phyloP scores from a whole-genome alignment of 1,140 invertebrate genomes.

The Macrostomum lignano region DNA sequence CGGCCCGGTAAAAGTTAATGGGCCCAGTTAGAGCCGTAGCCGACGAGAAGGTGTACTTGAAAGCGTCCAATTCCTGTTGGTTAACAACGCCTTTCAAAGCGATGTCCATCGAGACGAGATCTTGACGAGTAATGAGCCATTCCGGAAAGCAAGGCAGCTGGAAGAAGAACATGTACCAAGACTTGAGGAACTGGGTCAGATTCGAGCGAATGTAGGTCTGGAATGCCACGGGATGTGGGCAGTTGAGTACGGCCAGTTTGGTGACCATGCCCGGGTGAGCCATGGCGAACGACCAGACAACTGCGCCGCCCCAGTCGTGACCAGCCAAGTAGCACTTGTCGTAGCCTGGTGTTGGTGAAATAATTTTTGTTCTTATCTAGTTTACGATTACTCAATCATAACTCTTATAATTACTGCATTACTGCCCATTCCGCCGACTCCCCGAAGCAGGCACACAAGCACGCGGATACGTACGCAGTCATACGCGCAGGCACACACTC shows the following conservation, averaged over 20 bases:
- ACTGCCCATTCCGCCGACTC: too few relatives aligned
- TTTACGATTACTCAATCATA: too few relatives aligned
- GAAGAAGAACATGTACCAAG: constrained; percentile 41
- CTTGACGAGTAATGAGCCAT: constrained; percentile 33
- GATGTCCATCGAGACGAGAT: constrained; percentile 36
- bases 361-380: too few relatives aligned
- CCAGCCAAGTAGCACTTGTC: too few relatives aligned
- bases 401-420: too few relatives aligned
- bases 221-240: constrained; percentile 43
- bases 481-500: too few relatives aligned
- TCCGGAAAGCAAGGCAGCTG: constrained; percentile 43
- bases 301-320: constrained; percentile 48
- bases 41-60: constrained; percentile 41
- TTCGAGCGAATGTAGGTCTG: constrained; percentile 31
- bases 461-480: too few relatives aligned
- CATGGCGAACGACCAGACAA: constrained; percentile 33
- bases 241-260: constrained; percentile 42
- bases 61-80: constrained; percentile 24
- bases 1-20: constrained; percentile 44
- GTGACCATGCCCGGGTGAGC: constrained; percentile 38
- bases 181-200: constrained; percentile 32
- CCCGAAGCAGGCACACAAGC: too few relatives aligned
- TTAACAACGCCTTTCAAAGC: constrained; percentile 27
- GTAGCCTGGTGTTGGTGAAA: too few relatives aligned
- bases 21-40: constrained; percentile 41